A percentile compares a stretch with the other conserved stretches of the same genome.
phyloP scores from a whole-genome alignment of 64 coral and sea anemone genomes.

The Pocillopora damicornis region DNA sequence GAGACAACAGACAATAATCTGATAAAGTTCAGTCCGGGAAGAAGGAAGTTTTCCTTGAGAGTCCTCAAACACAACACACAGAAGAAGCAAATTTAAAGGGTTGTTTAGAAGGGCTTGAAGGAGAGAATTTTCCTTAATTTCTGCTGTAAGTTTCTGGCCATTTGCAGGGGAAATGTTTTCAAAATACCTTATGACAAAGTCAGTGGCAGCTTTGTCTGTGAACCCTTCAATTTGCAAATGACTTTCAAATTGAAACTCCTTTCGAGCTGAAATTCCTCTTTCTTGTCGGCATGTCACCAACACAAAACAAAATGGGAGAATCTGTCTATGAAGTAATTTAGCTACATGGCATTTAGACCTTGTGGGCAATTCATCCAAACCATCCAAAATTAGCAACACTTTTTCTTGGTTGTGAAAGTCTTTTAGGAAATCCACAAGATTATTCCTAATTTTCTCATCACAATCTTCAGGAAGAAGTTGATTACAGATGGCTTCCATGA shows the following conservation, averaged over 20 bases:
- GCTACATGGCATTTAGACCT: neutral
- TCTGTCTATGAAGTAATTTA: neutral
- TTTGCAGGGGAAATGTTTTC: neutral
- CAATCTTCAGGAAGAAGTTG: constrained; percentile 26
- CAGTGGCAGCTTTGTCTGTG: neutral
- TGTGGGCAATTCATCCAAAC: constrained; percentile 15
- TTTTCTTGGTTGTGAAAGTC: constrained; percentile 2
- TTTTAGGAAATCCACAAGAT: neutral
- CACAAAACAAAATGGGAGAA: constrained; percentile 13
- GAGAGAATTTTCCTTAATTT: neutral
- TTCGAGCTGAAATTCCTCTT: constrained; percentile 13
- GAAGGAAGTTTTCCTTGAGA: constrained; percentile 20
- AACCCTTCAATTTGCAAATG: constrained; percentile 9
- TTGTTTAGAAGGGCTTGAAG: neutral
- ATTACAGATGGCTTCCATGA: neutral
- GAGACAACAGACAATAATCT: neutral
- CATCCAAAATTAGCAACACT: constrained; percentile 21
- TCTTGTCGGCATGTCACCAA: constrained; percentile 36
- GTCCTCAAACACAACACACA: constrained; percentile 52
- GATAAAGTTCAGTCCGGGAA: constrained; percentile 21
- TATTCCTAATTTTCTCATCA: neutral
- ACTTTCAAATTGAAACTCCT: neutral
- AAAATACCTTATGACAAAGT: neutral
- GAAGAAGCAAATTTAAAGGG: constrained; percentile 22
- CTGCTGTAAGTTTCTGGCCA: neutral